Conservation (phyloP, 2,113 vertebrate species). For the Paramisgurnus dabryanus region DNA sequence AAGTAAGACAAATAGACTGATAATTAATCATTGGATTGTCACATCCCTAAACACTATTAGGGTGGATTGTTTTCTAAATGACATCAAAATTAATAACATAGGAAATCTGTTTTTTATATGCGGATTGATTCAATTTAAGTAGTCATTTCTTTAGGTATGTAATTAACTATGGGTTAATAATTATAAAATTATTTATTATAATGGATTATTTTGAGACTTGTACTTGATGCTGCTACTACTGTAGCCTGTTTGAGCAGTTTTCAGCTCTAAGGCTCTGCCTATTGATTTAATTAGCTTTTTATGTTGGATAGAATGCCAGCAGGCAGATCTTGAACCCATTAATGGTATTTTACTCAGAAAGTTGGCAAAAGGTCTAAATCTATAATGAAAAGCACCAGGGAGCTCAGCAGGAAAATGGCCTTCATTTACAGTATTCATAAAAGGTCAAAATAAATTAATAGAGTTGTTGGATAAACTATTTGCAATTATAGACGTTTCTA, state of each 20-base stretch:
- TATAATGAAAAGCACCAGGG: constrained; percentile 10
- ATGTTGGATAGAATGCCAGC: constrained; percentile 11
- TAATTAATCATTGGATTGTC: too few relatives aligned
- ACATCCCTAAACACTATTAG: too few relatives aligned
- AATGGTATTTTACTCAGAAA: constrained; percentile 12
- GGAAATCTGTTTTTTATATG: too few relatives aligned
- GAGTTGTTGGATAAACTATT: not conserved
- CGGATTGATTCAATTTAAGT: too few relatives aligned
- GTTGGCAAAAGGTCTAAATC: constrained; percentile 23
- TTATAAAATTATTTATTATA: not conserved
- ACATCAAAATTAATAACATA: too few relatives aligned
- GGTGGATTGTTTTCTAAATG: too few relatives aligned
- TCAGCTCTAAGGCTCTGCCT: not conserved
- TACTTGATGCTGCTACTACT: not conserved
- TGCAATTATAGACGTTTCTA: too few relatives aligned
- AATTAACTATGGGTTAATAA: too few relatives aligned
- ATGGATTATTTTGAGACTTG: not conserved
- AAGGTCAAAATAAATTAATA: constrained; percentile 8
- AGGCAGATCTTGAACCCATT: not conserved
- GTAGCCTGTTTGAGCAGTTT: not conserved
- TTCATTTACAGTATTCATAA: not conserved
- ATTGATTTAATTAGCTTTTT: constrained; percentile 24
- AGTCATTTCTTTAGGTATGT: too few relatives aligned
- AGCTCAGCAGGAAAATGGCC: constrained; percentile 3
- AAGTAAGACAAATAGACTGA: too few relatives aligned